A percentile compares a stretch with the other conserved stretches of the same genome.
Evolutionary conservation across 2,797 vertebrate species (phyloP).

Genomic region (Urosaurus nigricauda): DNA sequence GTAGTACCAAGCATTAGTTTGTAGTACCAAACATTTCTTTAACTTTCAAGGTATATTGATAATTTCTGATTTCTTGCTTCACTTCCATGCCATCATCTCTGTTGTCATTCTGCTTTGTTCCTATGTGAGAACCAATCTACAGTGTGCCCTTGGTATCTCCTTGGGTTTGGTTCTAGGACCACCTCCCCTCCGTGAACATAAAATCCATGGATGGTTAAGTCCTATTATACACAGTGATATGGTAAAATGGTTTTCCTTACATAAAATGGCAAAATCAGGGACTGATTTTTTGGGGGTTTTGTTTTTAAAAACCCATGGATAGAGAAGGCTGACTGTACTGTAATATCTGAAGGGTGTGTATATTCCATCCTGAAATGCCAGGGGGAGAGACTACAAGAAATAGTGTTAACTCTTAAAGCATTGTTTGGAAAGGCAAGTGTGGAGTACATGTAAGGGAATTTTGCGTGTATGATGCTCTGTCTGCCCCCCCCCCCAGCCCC

Average conservation of each 20-base stretch:
- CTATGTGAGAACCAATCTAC: background rate
- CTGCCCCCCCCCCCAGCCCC: background rate
- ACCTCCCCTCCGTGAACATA: too few species aligned
- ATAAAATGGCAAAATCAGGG: too few species aligned
- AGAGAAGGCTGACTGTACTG: too few species aligned
- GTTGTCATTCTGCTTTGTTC: background rate
- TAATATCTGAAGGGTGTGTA: background rate
- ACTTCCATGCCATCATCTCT: background rate
- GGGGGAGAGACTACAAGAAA: background rate
- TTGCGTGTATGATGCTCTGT: background rate
- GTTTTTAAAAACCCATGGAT: too few species aligned
- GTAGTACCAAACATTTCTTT: background rate
- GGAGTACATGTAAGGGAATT: background rate
- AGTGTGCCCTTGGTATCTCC: too few species aligned
- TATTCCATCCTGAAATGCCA: background rate
- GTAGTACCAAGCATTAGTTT: background rate
- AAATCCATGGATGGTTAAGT: too few species aligned
- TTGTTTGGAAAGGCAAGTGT: background rate
- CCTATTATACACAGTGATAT: too few species aligned
- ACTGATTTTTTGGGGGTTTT: too few species aligned
- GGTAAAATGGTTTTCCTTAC: too few species aligned
- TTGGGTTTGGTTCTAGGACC: too few species aligned
- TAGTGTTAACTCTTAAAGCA: background rate
- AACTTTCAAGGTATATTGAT: background rate
- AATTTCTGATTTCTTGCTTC: background rate